Base-by-base conservation (phyloP, 2,888 invertebrate genomes). In the Argyresthia albistria region DNA sequence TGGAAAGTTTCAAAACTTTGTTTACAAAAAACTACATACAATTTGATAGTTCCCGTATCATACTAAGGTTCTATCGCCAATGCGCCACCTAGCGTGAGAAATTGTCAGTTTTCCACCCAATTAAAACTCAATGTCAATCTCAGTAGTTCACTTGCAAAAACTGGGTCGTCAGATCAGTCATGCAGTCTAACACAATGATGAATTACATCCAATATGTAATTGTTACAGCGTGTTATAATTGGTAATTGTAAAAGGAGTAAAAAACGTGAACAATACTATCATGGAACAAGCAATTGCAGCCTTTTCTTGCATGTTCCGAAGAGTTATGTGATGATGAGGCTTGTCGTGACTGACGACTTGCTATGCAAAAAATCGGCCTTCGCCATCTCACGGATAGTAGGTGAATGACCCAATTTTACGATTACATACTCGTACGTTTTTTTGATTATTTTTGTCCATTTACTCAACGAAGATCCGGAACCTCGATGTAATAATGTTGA, bases 391-490 rank as follows among this genome's bases (percentile, higher is more conserved):
- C 59, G 58, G 60, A 58, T 59, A 56, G 59, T 61, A 56, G 76
- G 75, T 78, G 67, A 76, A 76, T 55, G 73, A 78, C 69, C 75
- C 65, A 73, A 69, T 70, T 74, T 39, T 9, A 3, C 39, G n/a
- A n/a, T 39, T 39, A 39, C 39, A 39, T 39, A 39, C 9, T 39
- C 3, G 39, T 39, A n/a, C n/a, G 6, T 25, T 11, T 9, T 39
- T 39, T 6, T n/a, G 3, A 39, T n/a, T 39, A 39, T 11, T 9
- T 9, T n/a, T 39, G 2, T 11, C 39, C 39, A 39, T 3, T 39
- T 39, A 11, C 39, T 39, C n/a, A n/a, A 39, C 1, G 39, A 39
- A 39, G 39, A 39, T 39, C 39, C 39, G 39, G 9, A 11, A 11
- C 39, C 39, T 2, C 25, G n/a, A 39, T 11, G 39, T n/a, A 9